Evolutionary conservation across 1,140 invertebrate species (phyloP).

Genomic region (Papilio aristodemus): DNA sequence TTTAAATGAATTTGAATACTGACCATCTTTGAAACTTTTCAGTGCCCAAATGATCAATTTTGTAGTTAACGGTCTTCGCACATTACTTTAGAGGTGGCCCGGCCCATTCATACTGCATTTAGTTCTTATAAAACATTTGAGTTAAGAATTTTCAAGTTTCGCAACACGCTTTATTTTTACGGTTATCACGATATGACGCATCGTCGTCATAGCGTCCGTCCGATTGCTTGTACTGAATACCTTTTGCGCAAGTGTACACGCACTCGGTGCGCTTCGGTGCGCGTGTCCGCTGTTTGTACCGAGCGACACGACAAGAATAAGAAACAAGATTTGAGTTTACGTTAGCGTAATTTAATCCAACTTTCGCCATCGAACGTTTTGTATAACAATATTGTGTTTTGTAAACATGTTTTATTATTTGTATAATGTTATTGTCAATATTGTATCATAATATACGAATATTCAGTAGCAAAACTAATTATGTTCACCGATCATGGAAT

Average conservation of each 20-base stretch:
- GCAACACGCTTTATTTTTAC: slow-evolving; percentile 5
- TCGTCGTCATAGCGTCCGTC: slow-evolving; percentile 17
- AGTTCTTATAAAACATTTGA: not conserved
- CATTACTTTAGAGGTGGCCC: not conserved
- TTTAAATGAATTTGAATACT: no score
- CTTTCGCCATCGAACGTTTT: not conserved
- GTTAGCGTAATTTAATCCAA: not conserved
- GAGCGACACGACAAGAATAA: not conserved
- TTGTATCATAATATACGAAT: not conserved
- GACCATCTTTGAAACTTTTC: no score
- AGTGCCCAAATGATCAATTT: no score
- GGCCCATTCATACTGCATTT: not conserved
- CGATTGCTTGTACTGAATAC: not conserved
- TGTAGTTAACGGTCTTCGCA: no score
- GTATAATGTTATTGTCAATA: not conserved
- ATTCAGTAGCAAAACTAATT: not conserved
- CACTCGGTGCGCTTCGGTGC: slow-evolving; percentile 37
- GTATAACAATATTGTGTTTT: not conserved
- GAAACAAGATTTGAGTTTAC: not conserved
- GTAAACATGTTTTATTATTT: slow-evolving; percentile 4
- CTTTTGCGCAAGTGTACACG: slow-evolving; percentile 39
- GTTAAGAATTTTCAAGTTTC: not conserved
- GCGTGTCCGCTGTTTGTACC: slow-evolving; percentile 38
- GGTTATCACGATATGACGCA: slow-evolving; percentile 30
- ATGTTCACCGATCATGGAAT: not conserved